phyloP scores from a whole-genome alignment of 2,113 vertebrate species.

The Lichenostomus cassidix region DNA sequence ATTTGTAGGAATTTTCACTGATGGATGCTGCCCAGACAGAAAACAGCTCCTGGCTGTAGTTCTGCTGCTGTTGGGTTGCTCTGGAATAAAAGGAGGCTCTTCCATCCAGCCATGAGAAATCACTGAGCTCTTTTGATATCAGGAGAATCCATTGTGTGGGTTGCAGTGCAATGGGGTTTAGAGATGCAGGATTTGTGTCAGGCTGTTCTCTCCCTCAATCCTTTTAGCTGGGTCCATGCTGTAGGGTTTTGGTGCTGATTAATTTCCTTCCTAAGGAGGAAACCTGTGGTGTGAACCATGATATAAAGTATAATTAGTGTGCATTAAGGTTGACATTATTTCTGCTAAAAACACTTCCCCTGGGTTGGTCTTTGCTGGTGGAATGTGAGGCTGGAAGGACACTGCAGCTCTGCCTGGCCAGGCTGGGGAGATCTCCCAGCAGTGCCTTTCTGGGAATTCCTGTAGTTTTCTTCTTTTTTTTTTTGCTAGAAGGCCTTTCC shows the following conservation, averaged over 20 bases:
- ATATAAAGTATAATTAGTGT: background rate
- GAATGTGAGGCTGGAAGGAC: background rate
- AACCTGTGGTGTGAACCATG: background rate
- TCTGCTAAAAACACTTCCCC: background rate
- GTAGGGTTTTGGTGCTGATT: background rate
- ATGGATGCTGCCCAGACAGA: background rate
- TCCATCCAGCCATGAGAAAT: background rate
- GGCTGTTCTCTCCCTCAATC: background rate
- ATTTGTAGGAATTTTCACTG: background rate
- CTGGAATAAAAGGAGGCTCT: background rate
- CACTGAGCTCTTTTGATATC: fast-evolving
- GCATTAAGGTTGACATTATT: background rate
- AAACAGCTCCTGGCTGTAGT: background rate
- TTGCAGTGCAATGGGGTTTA: background rate
- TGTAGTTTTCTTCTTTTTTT: too few species aligned
- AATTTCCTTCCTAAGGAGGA: background rate
- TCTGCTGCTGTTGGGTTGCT: background rate
- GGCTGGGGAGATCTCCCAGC: background rate
- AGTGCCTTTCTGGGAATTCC: background rate
- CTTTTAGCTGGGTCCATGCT: background rate
- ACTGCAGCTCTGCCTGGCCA: background rate
- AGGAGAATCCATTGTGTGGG: background rate
- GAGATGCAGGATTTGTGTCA: background rate
- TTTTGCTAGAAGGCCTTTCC: background rate
- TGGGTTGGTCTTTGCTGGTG: background rate